Evolutionary conservation across 2,113 vertebrate genomes (phyloP), one percentile per base, ranked within the genome.

Genomic region (Fregetta grallaria): DNA sequence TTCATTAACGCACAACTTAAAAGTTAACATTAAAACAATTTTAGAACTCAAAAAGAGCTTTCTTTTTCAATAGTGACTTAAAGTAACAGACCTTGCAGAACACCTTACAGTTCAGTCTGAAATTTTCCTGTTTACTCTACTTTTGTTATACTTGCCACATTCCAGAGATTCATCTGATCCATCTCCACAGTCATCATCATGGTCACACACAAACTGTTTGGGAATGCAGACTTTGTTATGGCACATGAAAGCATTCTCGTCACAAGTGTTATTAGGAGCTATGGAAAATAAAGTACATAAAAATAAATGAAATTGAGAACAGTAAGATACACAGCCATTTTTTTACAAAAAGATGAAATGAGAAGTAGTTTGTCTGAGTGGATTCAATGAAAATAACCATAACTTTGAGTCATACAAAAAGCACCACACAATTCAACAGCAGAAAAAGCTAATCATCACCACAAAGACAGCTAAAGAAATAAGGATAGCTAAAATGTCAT

Each of bases 191-290:
- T 99, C 99, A 10, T 99, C 98, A 73, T 99, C 99, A 29, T 99
- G 99, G 95, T 99, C 99, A 83, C 99, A 99, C 15, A 99, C 98
- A 86, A 99, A 99, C 36, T 98, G 98, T 65, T 99, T 99, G 58
- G 99, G 98, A 97, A 99, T 98, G 98, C 99, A 99, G 13, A 98
- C 98, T 96, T 99, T 98, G 98, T 99, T 99, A 76, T 25, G 98
- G 97, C 99, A 99, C 97, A 96, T 98, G 97, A 99, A 99, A 75
- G 99, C 96, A 86, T 98, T 99, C 98, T 99, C 99, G 65, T 99
- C 99, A 96, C 99, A 99, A 13, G 99, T 99, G 97, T 99, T 99
- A 98, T 99, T 99, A 91, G 99, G 99, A 70, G 99, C 99, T 99
- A 97, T 45, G 81, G 91, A 93, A 94, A 95, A 96, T 32, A 91